These are phyloP conservation scores for Crocuta crocuta DNA, from an alignment of 2,113 vertebrate genomes.

Conservation along the genomic window DNA sequence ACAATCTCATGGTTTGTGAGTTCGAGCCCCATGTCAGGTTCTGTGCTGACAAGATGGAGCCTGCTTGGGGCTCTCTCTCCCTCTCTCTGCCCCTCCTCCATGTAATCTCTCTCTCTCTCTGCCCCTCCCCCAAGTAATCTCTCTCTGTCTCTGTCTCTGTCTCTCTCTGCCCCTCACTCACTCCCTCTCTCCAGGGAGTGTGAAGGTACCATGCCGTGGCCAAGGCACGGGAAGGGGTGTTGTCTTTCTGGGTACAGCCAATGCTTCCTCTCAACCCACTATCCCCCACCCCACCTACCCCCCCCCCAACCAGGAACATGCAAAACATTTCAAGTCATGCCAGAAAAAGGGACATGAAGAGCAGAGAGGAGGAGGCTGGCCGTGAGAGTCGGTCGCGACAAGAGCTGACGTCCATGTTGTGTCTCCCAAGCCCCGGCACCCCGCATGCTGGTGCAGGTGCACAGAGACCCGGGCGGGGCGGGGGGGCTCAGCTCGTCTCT, in stretches of 20 bases:
- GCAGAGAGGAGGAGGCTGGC: fast-evolving
- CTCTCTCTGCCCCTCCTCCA: too few relatives aligned
- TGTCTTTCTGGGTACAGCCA: not conserved
- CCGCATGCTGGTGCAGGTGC: fast-evolving
- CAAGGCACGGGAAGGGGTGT: fast-evolving
- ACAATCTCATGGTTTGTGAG: too few relatives aligned
- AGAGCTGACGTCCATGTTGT: fast-evolving
- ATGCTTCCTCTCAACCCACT: fast-evolving
- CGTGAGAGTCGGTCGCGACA: fast-evolving
- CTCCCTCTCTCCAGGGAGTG: fast-evolving
- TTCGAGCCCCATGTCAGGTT: too few relatives aligned
- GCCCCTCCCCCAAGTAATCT: too few relatives aligned
- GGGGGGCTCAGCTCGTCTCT: fast-evolving
- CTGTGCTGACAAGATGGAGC: too few relatives aligned
- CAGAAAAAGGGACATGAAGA: not conserved
- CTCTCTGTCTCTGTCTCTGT: too few relatives aligned
- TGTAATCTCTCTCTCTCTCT: too few relatives aligned
- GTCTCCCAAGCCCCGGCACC: too few relatives aligned
- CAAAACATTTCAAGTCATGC: not conserved
- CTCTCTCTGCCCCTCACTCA: too few relatives aligned
- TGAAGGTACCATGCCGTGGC: fast-evolving
- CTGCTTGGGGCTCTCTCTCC: too few relatives aligned
- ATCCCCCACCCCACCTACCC: not conserved
- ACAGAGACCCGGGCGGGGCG: fast-evolving
- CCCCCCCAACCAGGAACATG: too few relatives aligned